Conservation (phyloP, 2,797 vertebrate genomes). For the Petrocephalus schoutedeni region DNA sequence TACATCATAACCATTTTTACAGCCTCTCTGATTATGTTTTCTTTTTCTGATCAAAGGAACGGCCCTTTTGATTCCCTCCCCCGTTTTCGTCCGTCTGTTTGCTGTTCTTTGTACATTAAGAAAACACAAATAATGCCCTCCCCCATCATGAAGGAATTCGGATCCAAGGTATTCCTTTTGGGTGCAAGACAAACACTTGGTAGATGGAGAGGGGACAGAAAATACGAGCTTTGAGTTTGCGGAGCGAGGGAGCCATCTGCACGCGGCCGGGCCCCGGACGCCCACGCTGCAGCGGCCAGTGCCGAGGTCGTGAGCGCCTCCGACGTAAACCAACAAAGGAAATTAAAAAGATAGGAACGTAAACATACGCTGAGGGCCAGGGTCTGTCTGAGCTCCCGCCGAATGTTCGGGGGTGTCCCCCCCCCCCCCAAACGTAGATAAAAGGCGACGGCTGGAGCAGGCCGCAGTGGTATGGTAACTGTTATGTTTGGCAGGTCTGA, state of each 20-base stretch:
- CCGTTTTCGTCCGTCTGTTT: conserved; percentile 30
- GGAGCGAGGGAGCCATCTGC: conserved; percentile 40
- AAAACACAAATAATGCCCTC: conserved; percentile 35
- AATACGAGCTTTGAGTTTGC: conserved; percentile 30
- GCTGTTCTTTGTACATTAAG: conserved; percentile 42
- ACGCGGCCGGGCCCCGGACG: conserved; percentile 30
- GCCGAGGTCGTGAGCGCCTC: conserved; percentile 5
- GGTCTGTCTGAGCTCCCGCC: conserved; percentile 27
- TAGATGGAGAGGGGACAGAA: conserved; percentile 19
- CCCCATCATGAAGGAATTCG: conserved; percentile 42
- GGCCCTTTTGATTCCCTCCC: neutral
- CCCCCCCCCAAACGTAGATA: conserved; percentile 25
- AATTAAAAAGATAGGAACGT: conserved; percentile 34
- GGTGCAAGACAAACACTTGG: conserved; percentile 35
- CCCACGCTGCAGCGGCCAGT: conserved; percentile 30
- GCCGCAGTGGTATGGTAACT: conserved; percentile 37
- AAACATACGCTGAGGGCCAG: conserved; percentile 28
- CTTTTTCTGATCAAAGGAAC: conserved; percentile 33
- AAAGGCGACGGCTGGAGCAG: conserved; percentile 47
- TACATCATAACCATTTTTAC: conserved; percentile 31
- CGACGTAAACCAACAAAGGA: conserved; percentile 36
- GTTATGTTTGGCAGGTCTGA: conserved; percentile 55
- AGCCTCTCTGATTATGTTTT: conserved; percentile 24
- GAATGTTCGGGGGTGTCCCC: neutral
- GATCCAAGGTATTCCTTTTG: conserved; percentile 39